Evolutionary conservation across 2,113 vertebrate species (phyloP).

Genomic region (Hiodon alosoides): DNA sequence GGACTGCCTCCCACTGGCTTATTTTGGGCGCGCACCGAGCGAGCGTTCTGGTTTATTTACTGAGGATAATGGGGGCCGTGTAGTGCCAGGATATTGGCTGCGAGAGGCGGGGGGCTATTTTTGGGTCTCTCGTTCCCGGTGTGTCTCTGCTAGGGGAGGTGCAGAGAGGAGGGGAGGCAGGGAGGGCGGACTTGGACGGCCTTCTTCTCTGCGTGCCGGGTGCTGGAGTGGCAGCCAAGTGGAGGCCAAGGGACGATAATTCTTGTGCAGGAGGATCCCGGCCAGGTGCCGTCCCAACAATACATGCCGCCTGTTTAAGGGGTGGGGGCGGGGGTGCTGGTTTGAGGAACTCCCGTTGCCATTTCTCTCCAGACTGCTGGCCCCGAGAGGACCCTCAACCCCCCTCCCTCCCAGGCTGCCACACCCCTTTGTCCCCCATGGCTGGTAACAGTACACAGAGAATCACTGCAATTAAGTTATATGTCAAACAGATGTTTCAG

Average conservation of each 20-base stretch:
- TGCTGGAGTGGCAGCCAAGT: conserved; percentile 16
- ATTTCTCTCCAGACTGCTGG: conserved; percentile 13
- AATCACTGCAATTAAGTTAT: conserved; percentile 37
- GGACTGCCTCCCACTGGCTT: conserved; percentile 15
- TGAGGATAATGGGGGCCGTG: conserved; percentile 35
- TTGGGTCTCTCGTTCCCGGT: conserved; percentile 26
- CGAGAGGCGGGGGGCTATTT: conserved; percentile 29
- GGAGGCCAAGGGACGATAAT: conserved; percentile 13
- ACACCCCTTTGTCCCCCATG: conserved; percentile 12
- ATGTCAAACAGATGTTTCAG: conserved; percentile 40
- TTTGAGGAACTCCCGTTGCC: conserved; percentile 20
- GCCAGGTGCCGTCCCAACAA: conserved; percentile 28
- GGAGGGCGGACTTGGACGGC: conserved; percentile 19
- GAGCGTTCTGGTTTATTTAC: conserved; percentile 42
- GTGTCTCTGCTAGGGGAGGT: conserved; percentile 23
- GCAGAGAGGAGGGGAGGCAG: background rate
- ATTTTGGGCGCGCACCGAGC: conserved; percentile 28
- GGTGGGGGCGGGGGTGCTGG: background rate
- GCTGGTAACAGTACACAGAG: conserved; percentile 33
- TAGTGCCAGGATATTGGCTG: conserved; percentile 37
- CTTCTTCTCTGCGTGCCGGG: conserved; percentile 10
- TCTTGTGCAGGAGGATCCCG: conserved; percentile 16
- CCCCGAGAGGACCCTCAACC: conserved; percentile 18
- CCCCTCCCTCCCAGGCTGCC: background rate
- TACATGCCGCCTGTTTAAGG: conserved; percentile 20